Evolutionary conservation across 1,140 invertebrate genomes (phyloP).

Genomic region (Lepidurus arcticus): DNA sequence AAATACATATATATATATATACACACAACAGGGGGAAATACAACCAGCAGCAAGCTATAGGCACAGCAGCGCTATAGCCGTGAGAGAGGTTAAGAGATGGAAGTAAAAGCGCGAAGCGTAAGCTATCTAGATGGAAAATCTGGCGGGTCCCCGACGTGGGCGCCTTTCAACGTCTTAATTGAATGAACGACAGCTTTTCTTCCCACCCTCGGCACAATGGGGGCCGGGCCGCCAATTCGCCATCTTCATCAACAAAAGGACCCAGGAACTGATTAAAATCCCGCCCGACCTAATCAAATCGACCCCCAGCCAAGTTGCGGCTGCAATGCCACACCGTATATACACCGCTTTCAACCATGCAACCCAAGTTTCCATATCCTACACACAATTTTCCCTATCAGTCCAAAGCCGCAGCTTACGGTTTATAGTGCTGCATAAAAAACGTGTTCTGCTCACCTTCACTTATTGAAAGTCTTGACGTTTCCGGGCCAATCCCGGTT

Average conservation of each 20-base stretch:
- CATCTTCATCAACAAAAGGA: conserved; percentile 22
- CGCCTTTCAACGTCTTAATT: conserved; percentile 21
- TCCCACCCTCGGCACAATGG: conserved; percentile 9
- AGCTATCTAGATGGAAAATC: conserved; percentile 22
- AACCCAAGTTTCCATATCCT: background rate
- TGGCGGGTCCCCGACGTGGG: background rate
- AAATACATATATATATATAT: background rate
- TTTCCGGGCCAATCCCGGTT: background rate
- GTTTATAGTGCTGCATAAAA: conserved; percentile 13
- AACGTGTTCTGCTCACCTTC: conserved; percentile 11
- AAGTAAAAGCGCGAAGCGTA: conserved; percentile 21
- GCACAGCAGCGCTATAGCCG: conserved; percentile 1
- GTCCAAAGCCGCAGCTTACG: conserved; percentile 17
- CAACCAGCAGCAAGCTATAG: background rate
- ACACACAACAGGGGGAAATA: background rate
- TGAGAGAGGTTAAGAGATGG: conserved; percentile 15
- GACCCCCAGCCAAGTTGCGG: conserved; percentile 4
- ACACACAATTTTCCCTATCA: conserved; percentile 4
- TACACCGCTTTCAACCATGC: background rate
- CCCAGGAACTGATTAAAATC: conserved; percentile 21
- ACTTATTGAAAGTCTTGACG: conserved; percentile 15
- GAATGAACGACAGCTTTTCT: conserved; percentile 22
- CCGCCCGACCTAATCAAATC: conserved; percentile 18
- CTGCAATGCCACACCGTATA: background rate
- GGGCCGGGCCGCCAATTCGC: conserved; percentile 16